Evolutionary conservation across 2,113 vertebrate genomes (phyloP), one percentile per base, ranked within the genome.

Genomic region (Illadopsis cleaveri): DNA sequence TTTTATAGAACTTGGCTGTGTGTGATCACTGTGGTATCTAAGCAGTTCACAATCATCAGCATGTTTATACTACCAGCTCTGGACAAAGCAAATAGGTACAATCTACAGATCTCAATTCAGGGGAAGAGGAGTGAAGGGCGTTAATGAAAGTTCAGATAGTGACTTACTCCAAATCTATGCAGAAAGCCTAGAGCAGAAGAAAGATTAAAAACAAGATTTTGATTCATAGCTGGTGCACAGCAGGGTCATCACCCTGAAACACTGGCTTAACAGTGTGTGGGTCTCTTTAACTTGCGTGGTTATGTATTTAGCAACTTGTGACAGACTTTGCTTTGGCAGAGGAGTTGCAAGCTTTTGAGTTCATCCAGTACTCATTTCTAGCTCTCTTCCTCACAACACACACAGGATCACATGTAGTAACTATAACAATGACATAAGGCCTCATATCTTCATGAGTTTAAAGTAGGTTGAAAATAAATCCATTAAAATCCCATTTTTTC

Each of bases 231-330:
- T 85, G 30, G 33, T 73, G 38, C 60, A 40, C 33, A 77, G 87
- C 71, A 73, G 38, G 35, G 82, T 77, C 17, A 7, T 47, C 0
- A 2, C 48, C 20, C 70, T 73, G 57, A 65, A 87, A 65, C 54
- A 54, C 70, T 47, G 42, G 60, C 21, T 84, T 70, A 18, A 0
- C 45, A 70, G 51, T 27, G 70, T 54, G 47, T 47, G 82, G 33
- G 33, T 77, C 78, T 88, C 75, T 92, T 79, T 85, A 88, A 64
- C 58, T 88, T 80, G 45, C 0, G 2, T 88, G 61, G 77, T 91
- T 82, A 48, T 40, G 71, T 76, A 42, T 94, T 95, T 80, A 95
- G 82, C 71, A 91, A 58, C 79, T 80, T 93, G 70, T 89, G 95
- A 91, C 72, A 96, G 91, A 84, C 83, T 82, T 81, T 57, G 73